Evolutionary conservation across 1,140 invertebrate species (phyloP).

Genomic region (Sitophilus oryzae): DNA sequence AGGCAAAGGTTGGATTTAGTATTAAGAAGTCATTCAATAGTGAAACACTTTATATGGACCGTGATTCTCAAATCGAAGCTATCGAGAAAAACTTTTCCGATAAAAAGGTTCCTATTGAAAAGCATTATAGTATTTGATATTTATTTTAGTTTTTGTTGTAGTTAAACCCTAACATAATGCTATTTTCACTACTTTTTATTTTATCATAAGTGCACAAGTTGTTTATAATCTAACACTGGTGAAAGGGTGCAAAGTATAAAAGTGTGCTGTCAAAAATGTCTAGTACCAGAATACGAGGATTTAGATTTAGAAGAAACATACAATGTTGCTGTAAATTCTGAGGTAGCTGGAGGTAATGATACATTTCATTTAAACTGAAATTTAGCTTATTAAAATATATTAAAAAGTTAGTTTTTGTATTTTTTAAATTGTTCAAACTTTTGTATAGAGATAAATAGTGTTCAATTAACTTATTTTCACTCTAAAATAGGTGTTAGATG

Average conservation of each 20-base stretch:
- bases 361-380: no score
- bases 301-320: slow-evolving; percentile 52
- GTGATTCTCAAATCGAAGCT: not conserved
- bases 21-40: slow-evolving; percentile 94
- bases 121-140: slow-evolving; percentile 2
- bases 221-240: slow-evolving; percentile 49
- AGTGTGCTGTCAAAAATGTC: slow-evolving; percentile 59
- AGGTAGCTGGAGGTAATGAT: slow-evolving; percentile 47
- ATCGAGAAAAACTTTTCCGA: not conserved
- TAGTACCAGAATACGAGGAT: slow-evolving; percentile 55
- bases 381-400: no score
- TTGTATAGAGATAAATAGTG: no score
- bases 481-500: no score
- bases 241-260: slow-evolving; percentile 51
- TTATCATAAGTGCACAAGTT: slow-evolving; percentile 42
- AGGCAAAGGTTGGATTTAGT: slow-evolving; percentile 97
- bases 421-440: no score
- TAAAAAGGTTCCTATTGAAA: not conserved
- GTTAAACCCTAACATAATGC: no score
- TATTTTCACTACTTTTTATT: not conserved
- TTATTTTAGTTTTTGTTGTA: not conserved
- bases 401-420: no score
- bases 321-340: slow-evolving; percentile 55
- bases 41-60: slow-evolving; percentile 55
- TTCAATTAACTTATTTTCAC: no score